Base-by-base conservation (phyloP, 2,113 vertebrate genomes). In the Corvus moneduloides region DNA sequence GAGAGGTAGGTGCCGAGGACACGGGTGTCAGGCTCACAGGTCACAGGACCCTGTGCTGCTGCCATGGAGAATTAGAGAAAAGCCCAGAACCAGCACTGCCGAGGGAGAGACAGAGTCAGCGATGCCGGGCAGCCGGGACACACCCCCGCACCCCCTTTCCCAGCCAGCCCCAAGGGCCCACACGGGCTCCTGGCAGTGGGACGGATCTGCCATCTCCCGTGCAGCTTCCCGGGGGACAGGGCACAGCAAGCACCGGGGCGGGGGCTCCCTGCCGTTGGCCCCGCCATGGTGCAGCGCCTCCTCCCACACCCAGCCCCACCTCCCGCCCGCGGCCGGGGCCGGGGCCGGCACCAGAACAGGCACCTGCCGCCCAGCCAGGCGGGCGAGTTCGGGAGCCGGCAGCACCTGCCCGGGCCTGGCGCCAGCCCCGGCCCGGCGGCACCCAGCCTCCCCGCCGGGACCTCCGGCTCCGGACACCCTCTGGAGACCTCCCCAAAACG, bases 21-120 rank as follows among this genome's bases (percentile, higher is more conserved):
- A 62, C 94, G 98, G 89, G 98, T 98, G 97, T 96, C 97, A 8
- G 98, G 96, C 94, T 98, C 97, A 96, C 98, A 98, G 96, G 98
- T 98, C 97, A 98, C 96, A 97, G 99, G 98, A 93, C 98, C 98
- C 97, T 99, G 98, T 97, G 99, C 98, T 97, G 99, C 98, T 98
- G 99, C 99, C 99, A 99, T 99, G 98, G 98, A 99, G 98, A 97
- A 98, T 97, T 97, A 98, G 83, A 94, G 96, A 94, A 95, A 95
- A 93, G 78, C 85, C 56, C 87, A 89, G 86, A 84, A 97, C 97
- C 97, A 98, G 97, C 96, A 98, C 99, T 99, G 98, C 79, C 30
- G 52, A 90, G 88, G 92, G 88, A 96, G 88, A 64, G 41, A 92
- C 81, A 80, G 83, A 88, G 76, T 97, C 77, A 93, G 88, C 24